Base-by-base conservation (phyloP, 2,797 vertebrate species). In the Epinephelus malabaricus region DNA sequence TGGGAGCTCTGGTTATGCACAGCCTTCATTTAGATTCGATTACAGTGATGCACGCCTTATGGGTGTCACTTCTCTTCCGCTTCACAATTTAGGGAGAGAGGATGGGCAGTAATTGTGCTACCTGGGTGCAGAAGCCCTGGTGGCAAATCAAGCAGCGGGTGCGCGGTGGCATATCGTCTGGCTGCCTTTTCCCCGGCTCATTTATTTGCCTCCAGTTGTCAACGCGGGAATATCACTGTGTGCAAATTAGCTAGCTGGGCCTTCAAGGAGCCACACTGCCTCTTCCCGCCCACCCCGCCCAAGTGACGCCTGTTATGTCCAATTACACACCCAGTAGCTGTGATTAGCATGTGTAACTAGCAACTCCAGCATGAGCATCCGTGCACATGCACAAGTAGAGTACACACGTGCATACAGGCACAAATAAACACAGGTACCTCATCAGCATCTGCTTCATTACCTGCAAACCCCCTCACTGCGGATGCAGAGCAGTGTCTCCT, bases 21-120 rank as follows among this genome's bases (percentile, higher is more conserved):
- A 90, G 91, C 85, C 93, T 95, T 96, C 95, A 96, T 96, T 96
- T 96, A 96, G 94, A 95, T 95, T 95, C 94, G 93, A 96, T 96
- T 96, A 96, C 91, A 91, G 93, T 96, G 95, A 96, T 92, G 94
- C 92, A 92, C 89, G 90, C 94, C 94, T 94, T 95, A 95, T 94
- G 94, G 94, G 93, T 96, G 95, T 96, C 96, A 96, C 94, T 96
- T 96, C 95, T 93, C 94, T 94, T 96, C 94, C 93, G 88, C 93
- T 95, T 96, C 96, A 96, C 95, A 95, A 96, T 95, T 95, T 96
- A 94, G 89, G 91, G 88, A 88, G 87, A 88, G 89, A 81, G 79
- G 84, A 88, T 87, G 87, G 90, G 90, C 89, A 87, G 92, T 95
- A 95, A 95, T 94, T 95, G 94, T 93, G 92, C 93, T 93, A 92